Evolutionary conservation across 2,888 invertebrate genomes (phyloP).

Genomic region (Andrena fulva): DNA sequence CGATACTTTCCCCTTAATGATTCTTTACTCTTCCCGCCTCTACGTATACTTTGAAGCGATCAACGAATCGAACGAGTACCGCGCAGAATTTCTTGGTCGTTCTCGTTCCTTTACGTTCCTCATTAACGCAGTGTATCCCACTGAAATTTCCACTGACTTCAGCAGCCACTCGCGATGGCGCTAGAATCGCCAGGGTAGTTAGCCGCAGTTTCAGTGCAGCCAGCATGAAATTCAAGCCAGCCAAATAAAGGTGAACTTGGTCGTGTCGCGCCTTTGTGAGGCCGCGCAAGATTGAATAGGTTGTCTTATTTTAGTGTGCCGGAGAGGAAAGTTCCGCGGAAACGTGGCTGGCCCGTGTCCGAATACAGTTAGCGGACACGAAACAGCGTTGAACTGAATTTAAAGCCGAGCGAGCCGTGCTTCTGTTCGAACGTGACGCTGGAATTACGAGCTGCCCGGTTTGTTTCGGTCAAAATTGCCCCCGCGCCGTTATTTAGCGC

Average conservation of each 20-base stretch:
- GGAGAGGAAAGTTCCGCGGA: not conserved
- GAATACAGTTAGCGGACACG: not conserved
- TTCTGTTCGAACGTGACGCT: conserved; percentile 8
- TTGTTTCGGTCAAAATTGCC: conserved; percentile 13
- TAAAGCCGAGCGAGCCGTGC: conserved; percentile 7
- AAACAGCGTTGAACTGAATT: not conserved
- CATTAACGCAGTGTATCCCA: conserved; percentile 11
- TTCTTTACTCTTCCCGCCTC: not conserved
- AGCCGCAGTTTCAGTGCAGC: not conserved
- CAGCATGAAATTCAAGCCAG: not conserved
- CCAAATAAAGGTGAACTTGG: conserved; percentile 8
- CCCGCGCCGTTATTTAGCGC: not conserved
- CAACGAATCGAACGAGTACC: too few species aligned
- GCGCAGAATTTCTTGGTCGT: too few species aligned
- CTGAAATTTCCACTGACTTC: conserved; percentile 19
- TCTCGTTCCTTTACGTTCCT: not conserved
- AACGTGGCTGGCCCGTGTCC: not conserved
- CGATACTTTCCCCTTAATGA: not conserved
- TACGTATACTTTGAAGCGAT: not conserved
- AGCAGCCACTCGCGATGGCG: not conserved
- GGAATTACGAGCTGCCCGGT: not conserved
- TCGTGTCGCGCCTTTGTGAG: not conserved
- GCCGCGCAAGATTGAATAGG: not conserved
- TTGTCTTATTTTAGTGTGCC: conserved; percentile 13
- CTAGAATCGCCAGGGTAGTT: not conserved